These are phyloP conservation scores for Diadegma fenestrale DNA, from an alignment of 2,888 invertebrate genomes.

Conservation along the genomic window DNA sequence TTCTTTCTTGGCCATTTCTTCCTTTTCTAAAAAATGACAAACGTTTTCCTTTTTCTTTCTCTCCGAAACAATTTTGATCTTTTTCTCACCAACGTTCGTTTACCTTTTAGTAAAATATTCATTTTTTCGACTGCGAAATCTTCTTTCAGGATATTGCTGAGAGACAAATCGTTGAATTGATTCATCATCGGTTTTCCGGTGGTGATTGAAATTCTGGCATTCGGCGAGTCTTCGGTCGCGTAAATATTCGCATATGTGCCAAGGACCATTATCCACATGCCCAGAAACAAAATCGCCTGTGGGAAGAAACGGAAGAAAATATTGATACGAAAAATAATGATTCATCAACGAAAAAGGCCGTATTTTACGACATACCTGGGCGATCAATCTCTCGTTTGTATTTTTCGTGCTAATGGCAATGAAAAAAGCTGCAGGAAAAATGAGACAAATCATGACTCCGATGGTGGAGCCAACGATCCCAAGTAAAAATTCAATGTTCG, in stretches of 20 bases:
- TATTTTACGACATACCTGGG: constrained; percentile 88
- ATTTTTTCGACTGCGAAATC: constrained; percentile 71
- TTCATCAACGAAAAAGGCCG: not conserved
- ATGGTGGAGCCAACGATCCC: constrained; percentile 98
- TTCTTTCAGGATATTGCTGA: constrained; percentile 38
- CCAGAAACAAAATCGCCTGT: constrained; percentile 91
- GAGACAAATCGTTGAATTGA: constrained; percentile 76
- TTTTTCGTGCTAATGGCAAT: constrained; percentile 93
- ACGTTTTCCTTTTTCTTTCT: not conserved
- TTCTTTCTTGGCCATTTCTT: constrained; percentile 3
- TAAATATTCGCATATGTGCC: constrained; percentile 96
- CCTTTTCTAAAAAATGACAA: constrained; percentile 68
- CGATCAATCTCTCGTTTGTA: constrained; percentile 92
- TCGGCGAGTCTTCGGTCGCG: constrained; percentile 88
- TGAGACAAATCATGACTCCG: constrained; percentile 96
- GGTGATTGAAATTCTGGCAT: constrained; percentile 76
- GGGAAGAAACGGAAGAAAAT: not conserved
- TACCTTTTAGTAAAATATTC: not conserved
- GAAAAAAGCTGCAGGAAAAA: constrained; percentile 97
- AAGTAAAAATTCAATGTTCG: constrained; percentile 97
- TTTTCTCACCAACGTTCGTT: not conserved
- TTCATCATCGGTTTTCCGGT: constrained; percentile 77
- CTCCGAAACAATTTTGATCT: too few species aligned
- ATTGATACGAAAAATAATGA: constrained; percentile 1
- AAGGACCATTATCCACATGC: constrained; percentile 94